A percentile compares a stretch with the other conserved stretches of the same genome.
These are phyloP conservation scores for Rhyacichthys aspro DNA, from an alignment of 2,797 vertebrate genomes.

Conservation along the genomic window DNA sequence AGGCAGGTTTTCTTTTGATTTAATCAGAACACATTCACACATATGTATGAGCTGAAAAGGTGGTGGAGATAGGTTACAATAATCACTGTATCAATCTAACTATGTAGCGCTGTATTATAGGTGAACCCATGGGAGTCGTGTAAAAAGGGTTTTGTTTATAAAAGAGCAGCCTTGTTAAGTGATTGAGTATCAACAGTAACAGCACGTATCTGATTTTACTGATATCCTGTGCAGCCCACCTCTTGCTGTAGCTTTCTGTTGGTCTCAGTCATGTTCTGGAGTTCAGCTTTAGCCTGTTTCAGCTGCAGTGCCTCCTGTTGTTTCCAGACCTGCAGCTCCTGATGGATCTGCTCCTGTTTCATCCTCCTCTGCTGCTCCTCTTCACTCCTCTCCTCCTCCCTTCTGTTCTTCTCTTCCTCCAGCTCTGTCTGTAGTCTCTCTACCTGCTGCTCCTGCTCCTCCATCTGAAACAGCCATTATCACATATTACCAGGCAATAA, in stretches of 20 bases:
- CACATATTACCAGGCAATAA: too few species aligned
- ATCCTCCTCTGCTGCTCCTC: constrained; percentile 69
- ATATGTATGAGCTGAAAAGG: too few species aligned
- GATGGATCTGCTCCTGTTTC: constrained; percentile 50
- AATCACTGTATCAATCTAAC: too few species aligned
- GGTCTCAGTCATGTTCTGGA: constrained; percentile 75
- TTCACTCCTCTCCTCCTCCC: constrained; percentile 69
- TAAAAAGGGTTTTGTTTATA: too few species aligned
- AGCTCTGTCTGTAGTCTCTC: constrained; percentile 72
- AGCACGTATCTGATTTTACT: too few species aligned
- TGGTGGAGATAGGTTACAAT: too few species aligned
- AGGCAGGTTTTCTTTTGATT: background rate
- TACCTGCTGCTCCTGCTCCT: constrained; percentile 75
- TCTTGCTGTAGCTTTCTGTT: constrained; percentile 80
- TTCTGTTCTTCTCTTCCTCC: constrained; percentile 72
- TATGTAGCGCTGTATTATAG: too few species aligned
- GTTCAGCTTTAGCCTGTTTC: constrained; percentile 74
- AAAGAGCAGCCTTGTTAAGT: too few species aligned
- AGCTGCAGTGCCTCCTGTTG: constrained; percentile 81
- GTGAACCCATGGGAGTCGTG: too few species aligned
- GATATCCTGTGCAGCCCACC: constrained; percentile 55
- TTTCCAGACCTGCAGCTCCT: constrained; percentile 66
- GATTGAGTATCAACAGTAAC: too few species aligned
- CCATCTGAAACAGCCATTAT: constrained; percentile 56
- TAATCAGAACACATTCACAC: too few species aligned